Evolutionary conservation across 2,113 vertebrate species (phyloP).

Genomic region (Nibea coibor): DNA sequence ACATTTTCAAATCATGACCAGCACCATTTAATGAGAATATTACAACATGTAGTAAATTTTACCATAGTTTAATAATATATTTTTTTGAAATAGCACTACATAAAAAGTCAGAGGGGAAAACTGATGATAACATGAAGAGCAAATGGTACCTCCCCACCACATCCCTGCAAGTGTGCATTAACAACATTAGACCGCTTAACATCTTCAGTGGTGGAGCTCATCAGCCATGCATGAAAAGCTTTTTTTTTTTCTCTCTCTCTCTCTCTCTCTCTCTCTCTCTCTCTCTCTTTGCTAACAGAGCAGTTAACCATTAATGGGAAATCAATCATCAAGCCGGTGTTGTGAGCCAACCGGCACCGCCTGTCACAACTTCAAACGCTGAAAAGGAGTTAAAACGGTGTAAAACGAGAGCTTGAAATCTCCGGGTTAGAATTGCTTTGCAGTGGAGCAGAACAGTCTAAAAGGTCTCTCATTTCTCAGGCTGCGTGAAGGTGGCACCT

Average conservation of each 20-base stretch:
- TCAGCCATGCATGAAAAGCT: slow-evolving; percentile 30
- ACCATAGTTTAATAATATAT: too few relatives aligned
- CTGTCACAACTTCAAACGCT: slow-evolving; percentile 25
- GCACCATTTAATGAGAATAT: too few relatives aligned
- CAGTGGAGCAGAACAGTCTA: slow-evolving; percentile 10
- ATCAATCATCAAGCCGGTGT: slow-evolving; percentile 11
- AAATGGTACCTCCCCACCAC: neutral
- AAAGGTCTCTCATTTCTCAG: slow-evolving; percentile 1
- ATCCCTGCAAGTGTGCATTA: slow-evolving; percentile 23
- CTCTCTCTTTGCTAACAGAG: neutral
- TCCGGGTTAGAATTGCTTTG: slow-evolving; percentile 29
- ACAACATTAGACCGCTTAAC: slow-evolving; percentile 25
- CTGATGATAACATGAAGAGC: neutral
- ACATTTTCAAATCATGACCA: too few relatives aligned
- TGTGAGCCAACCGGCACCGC: neutral
- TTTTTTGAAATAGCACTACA: too few relatives aligned
- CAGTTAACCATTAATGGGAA: slow-evolving; percentile 30
- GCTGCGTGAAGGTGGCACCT: slow-evolving; percentile 5
- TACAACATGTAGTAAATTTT: too few relatives aligned
- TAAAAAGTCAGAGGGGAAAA: neutral
- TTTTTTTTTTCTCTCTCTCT: too few relatives aligned
- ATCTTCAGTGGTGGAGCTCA: slow-evolving; percentile 22
- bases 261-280: neutral
- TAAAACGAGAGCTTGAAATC: slow-evolving; percentile 12
- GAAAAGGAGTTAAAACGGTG: slow-evolving; percentile 32